Conservation (phyloP, 2,888 invertebrate genomes). For the Cryptocheilus praepositus region DNA sequence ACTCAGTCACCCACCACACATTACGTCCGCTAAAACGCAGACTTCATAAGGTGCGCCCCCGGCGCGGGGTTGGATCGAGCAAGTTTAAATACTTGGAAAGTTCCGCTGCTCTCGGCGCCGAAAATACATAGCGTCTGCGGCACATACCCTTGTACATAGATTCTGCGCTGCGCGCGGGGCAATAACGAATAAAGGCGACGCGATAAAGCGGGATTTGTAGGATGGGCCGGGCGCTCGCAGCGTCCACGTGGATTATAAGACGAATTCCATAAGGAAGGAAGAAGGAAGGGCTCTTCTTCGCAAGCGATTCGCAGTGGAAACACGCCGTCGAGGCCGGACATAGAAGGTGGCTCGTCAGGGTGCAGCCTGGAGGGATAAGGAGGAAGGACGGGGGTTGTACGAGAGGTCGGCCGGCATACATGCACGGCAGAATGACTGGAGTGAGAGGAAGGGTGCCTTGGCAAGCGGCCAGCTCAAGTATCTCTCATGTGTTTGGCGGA, state of each 20-base stretch:
- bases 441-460: conserved; percentile 53
- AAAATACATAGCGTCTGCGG: too few relatives aligned
- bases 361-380: conserved; percentile 34
- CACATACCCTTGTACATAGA: too few relatives aligned
- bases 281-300: too few relatives aligned
- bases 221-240: neutral
- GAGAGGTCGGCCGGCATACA: conserved; percentile 43
- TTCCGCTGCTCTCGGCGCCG: too few relatives aligned
- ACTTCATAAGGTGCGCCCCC: too few relatives aligned
- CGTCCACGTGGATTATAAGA: conserved; percentile 40
- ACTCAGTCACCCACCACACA: too few relatives aligned
- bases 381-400: conserved; percentile 29
- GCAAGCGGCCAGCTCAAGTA: conserved; percentile 62
- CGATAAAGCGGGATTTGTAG: neutral
- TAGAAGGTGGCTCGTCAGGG: conserved; percentile 36
- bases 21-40: too few relatives aligned
- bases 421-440: conserved; percentile 51
- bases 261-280: conserved; percentile 17
- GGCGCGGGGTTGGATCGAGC: too few relatives aligned
- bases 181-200: neutral
- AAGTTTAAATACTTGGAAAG: too few relatives aligned
- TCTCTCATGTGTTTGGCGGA: conserved; percentile 65
- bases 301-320: too few relatives aligned
- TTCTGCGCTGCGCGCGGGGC: too few relatives aligned
- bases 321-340: neutral